phyloP scores from a whole-genome alignment of 2,888 invertebrate genomes.

The Synanthedon myopaeformis region DNA sequence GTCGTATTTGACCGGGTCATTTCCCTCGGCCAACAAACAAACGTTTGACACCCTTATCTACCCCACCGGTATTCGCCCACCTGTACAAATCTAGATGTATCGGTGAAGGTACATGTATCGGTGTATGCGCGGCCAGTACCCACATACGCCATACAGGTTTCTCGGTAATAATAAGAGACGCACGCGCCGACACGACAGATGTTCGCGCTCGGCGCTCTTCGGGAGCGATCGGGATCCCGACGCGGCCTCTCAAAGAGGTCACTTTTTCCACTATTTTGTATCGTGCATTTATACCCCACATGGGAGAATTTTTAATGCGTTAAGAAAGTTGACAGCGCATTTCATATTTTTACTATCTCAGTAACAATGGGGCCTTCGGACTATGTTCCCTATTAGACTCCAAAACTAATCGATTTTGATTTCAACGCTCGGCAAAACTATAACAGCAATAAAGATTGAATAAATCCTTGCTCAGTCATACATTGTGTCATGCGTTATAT shows the following conservation, averaged over 20 bases:
- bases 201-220: constrained; percentile 21
- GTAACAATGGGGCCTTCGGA: too few relatives aligned
- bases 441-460: too few relatives aligned
- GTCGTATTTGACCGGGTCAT: background rate
- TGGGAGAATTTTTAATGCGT: background rate
- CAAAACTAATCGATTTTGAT: too few relatives aligned
- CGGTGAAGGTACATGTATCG: background rate
- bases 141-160: background rate
- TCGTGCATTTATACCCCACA: background rate
- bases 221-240: constrained; percentile 14
- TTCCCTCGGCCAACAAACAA: background rate
- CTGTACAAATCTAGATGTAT: constrained; percentile 5
- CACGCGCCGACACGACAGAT: constrained; percentile 30
- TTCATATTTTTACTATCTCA: too few relatives aligned
- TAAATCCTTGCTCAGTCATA: too few relatives aligned
- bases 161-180: constrained; percentile 22
- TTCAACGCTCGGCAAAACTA: too few relatives aligned
- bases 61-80: constrained; percentile 1
- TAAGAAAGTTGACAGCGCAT: too few relatives aligned
- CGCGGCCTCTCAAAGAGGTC: background rate
- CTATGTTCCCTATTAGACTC: too few relatives aligned
- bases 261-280: background rate
- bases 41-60: background rate
- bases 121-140: background rate
- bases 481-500: too few relatives aligned